Base-by-base conservation (phyloP, 92 coral and sea anemone genomes). In the Pocillopora meandrina region DNA sequence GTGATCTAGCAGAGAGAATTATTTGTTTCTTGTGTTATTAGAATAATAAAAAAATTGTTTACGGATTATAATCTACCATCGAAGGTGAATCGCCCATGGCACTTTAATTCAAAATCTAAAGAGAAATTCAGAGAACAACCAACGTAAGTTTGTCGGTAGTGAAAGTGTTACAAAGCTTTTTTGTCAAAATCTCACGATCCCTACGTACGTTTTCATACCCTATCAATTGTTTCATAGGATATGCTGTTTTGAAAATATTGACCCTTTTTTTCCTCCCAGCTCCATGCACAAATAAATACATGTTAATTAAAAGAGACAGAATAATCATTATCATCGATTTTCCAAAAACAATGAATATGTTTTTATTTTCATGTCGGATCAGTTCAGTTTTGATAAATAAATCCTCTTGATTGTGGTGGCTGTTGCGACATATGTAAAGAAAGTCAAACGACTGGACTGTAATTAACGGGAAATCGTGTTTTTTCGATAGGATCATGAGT, bases 391-490 rank as follows among this genome's bases (percentile, higher is more conserved):
- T 34, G 56, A 70, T 34, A 34, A 17, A 36, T 36, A 34, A 36
- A 70, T 34, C 0, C 1, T 3, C 18, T 33, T 36, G 74, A 36
- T 70, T 70, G 74, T 36, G 52, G 23, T 36, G 18, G 42, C 9
- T 36, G 21, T 70, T 36, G 74, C 42, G 74, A 55, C 74, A 35
- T 34, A 42, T 42, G 8, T 7, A 18, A 70, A 33, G n/a, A 70
- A 13, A 49, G 56, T 70, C 74, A 70, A 70, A 70, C 20, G 55
- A 49, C 56, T 18, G 33, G 74, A 42, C 74, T 36, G 74, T 70
- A 70, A 70, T 70, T 70, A 70, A 70, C 21, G 35, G 56, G 14
- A 70, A 70, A 70, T 34, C 33, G 33, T 70, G 33, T 20, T 19
- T 20, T 34, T 70, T 20, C 35, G 74, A 70, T 36, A 16, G 18